These are phyloP conservation scores for Melopsittacus undulatus DNA, from an alignment of 2,797 vertebrate species.

Conservation along the genomic window DNA sequence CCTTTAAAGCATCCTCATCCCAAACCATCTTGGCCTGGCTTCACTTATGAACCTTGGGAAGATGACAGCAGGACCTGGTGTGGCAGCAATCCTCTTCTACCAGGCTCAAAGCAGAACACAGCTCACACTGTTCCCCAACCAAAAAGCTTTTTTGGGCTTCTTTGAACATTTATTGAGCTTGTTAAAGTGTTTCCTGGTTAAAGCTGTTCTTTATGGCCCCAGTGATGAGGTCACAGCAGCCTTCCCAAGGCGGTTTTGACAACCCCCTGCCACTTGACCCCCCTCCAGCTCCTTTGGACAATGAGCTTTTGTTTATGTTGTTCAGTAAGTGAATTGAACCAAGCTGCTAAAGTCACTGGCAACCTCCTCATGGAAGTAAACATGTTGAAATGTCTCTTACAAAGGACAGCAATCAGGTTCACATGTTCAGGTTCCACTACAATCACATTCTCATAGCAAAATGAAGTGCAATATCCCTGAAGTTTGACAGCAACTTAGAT, in stretches of 20 bases:
- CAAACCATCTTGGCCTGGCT: not conserved
- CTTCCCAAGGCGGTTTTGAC: not conserved
- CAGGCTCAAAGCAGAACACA: not conserved
- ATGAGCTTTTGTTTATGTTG: not conserved
- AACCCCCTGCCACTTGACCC: not conserved
- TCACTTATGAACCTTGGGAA: not conserved
- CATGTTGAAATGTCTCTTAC: not conserved
- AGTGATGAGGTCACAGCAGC: not conserved
- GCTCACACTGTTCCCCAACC: not conserved
- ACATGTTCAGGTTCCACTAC: not conserved
- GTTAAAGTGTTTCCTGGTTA: not conserved
- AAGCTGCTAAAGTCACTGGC: not conserved
- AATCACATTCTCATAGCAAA: not conserved
- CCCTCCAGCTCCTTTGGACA: not conserved
- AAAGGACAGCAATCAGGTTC: not conserved
- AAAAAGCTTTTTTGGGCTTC: not conserved
- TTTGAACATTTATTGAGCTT: not conserved
- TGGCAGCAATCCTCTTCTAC: not conserved
- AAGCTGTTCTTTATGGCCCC: not conserved
- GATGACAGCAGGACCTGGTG: accelerated
- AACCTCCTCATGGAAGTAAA: not conserved
- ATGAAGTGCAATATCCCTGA: not conserved
- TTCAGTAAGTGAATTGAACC: not conserved
- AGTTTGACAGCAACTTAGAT: not conserved
- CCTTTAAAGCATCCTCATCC: not conserved